These are phyloP conservation scores for Accipiter virgatus DNA, from an alignment of 2,113 vertebrate genomes.

Conservation along the genomic window DNA sequence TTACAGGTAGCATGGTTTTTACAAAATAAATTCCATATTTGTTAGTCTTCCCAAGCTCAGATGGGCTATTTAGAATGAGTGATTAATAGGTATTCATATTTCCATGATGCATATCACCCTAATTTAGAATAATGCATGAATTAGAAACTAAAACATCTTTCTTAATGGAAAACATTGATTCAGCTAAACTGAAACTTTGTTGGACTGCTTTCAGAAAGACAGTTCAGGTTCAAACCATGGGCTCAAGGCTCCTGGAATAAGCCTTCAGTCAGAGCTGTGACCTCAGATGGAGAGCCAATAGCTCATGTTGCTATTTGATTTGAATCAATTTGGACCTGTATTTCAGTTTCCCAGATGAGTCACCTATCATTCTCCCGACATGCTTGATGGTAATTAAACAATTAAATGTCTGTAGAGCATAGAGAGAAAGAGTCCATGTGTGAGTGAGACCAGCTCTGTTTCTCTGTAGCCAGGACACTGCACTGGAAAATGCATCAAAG, in stretches of 20 bases:
- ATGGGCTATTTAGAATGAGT: background rate
- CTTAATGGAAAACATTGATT: background rate
- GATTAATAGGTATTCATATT: slow-evolving; percentile 18
- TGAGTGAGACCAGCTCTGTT: background rate
- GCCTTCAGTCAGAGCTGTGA: background rate
- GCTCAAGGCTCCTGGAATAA: background rate
- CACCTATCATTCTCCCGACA: fast-evolving
- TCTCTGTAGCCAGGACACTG: background rate
- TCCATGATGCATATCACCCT: background rate
- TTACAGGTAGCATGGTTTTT: background rate
- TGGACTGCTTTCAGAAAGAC: background rate
- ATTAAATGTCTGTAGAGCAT: background rate
- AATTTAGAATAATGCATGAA: background rate
- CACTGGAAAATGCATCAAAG: background rate
- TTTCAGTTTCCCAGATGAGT: background rate
- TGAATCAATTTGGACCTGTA: background rate
- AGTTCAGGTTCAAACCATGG: background rate
- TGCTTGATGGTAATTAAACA: background rate
- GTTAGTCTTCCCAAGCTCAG: background rate
- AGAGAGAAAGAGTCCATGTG: background rate
- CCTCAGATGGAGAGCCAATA: background rate
- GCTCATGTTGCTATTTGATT: background rate
- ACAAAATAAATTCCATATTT: background rate
- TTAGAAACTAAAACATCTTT: background rate
- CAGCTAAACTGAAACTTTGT: background rate